Conservation (phyloP, 2,888 invertebrate genomes). For the Himalopsyche tibetana region DNA sequence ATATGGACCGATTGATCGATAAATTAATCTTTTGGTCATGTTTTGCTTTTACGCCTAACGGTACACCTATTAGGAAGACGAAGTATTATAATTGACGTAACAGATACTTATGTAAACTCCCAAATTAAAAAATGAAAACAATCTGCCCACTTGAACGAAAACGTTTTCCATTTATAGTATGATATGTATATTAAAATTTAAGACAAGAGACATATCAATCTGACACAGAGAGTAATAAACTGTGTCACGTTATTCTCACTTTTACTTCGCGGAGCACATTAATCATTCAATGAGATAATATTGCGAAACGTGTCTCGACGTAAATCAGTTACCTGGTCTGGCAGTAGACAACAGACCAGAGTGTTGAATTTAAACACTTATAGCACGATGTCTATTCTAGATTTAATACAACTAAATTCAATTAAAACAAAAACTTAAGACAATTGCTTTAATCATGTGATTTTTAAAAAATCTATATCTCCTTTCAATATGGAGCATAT, state of each 20-base stretch:
- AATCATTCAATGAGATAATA: constrained; percentile 25
- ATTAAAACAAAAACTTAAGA: no score
- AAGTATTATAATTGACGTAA: no score
- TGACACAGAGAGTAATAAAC: background rate
- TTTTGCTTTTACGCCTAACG: no score
- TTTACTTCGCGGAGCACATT: constrained; percentile 1
- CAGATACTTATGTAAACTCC: no score
- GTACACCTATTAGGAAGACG: no score
- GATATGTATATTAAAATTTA: constrained; percentile 18
- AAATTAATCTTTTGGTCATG: no score
- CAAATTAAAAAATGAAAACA: background rate
- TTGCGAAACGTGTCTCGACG: constrained; percentile 23
- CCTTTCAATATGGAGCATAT: no score
- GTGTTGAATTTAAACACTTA: background rate
- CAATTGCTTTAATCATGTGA: no score
- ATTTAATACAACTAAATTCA: background rate
- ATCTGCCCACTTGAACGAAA: background rate
- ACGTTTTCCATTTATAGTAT: background rate
- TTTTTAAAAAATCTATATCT: no score
- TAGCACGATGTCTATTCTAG: background rate
- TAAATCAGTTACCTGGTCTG: constrained; percentile 26
- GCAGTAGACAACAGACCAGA: background rate
- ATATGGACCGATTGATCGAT: no score
- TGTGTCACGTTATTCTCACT: constrained; percentile 5
- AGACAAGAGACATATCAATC: constrained; percentile 21